Conservation (phyloP, 2,797 vertebrate species). For the Serranus cabrilla region DNA sequence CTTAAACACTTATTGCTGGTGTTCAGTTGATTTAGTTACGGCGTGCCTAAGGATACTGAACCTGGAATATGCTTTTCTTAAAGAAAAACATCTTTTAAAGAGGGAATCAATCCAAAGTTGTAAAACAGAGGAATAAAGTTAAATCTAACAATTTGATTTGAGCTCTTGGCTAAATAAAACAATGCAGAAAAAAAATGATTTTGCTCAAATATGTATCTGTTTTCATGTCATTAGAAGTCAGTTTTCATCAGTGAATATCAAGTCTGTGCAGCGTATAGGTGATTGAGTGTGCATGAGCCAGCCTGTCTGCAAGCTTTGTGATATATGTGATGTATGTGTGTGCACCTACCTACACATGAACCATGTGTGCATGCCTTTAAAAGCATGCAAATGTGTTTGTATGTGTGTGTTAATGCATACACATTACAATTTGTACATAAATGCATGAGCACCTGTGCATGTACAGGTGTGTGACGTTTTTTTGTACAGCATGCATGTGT, state of each 20-base stretch:
- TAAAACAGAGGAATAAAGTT: neutral
- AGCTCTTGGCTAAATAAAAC: neutral
- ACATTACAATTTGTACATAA: neutral
- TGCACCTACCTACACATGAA: neutral
- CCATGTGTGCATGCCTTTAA: neutral
- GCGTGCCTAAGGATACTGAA: too few relatives aligned
- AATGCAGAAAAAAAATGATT: neutral
- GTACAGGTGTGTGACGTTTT: slow-evolving; percentile 3
- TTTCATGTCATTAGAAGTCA: neutral
- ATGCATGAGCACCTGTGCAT: neutral
- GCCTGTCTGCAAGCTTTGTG: neutral
- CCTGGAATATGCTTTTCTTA: neutral
- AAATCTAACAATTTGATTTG: neutral
- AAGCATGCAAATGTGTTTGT: neutral
- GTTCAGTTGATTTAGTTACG: too few relatives aligned
- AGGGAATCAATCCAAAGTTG: neutral
- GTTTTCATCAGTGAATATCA: neutral
- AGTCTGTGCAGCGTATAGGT: neutral
- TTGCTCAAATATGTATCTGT: neutral
- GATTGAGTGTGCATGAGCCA: neutral
- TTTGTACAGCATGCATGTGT: neutral
- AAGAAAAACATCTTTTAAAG: neutral
- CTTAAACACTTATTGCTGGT: too few relatives aligned
- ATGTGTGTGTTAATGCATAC: neutral
- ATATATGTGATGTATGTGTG: neutral